Evolutionary conservation across 1,140 invertebrate species (phyloP).

Genomic region (Panagrolaimus sp.): DNA sequence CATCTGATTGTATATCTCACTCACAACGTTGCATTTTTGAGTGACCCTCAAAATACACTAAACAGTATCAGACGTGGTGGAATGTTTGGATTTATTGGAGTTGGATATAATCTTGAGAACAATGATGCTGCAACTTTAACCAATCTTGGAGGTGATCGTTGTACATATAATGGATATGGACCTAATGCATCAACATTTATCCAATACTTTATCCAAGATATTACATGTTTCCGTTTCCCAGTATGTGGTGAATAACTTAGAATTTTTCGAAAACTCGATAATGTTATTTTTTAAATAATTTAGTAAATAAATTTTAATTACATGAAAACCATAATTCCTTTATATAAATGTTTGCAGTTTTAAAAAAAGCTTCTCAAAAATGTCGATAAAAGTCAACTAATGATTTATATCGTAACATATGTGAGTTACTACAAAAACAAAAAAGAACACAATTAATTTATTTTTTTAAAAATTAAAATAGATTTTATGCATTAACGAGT

Average conservation of each 20-base stretch:
- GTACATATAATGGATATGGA: neutral
- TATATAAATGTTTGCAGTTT: too few species aligned
- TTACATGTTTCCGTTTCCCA: conserved; percentile 9
- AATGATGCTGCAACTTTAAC: neutral
- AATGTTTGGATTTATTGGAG: neutral
- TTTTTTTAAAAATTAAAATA: too few species aligned
- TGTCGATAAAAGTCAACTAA: too few species aligned
- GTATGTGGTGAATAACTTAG: conserved; percentile 11
- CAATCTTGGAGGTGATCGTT: neutral
- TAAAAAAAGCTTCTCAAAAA: too few species aligned
- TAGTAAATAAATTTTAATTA: too few species aligned
- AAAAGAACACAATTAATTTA: too few species aligned
- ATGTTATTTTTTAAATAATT: neutral
- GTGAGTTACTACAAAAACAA: too few species aligned
- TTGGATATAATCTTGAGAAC: neutral
- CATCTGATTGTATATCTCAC: conserved; percentile 3
- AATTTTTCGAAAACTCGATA: neutral
- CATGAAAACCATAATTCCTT: too few species aligned
- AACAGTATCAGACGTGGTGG: neutral
- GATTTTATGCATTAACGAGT: too few species aligned
- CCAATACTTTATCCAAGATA: neutral
- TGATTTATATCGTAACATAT: too few species aligned
- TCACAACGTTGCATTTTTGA: neutral
- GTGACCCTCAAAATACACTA: neutral
- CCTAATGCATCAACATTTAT: neutral